phyloP scores from a whole-genome alignment of 2,888 invertebrate species.

The Latrodectus hesperus region DNA sequence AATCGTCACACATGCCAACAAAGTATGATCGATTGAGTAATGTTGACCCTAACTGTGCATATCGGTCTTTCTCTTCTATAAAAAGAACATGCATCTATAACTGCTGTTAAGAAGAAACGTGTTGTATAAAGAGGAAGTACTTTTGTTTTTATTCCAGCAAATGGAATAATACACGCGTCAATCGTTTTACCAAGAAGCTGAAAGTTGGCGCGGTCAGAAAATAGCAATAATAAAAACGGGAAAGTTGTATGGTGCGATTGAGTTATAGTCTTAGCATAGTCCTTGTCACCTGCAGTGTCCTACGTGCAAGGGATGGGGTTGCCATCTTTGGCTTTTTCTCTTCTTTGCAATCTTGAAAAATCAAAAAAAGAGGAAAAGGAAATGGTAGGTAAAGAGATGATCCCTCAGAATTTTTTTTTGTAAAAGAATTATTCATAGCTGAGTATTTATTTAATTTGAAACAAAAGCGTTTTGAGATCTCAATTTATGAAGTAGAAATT shows the following conservation, averaged over 20 bases:
- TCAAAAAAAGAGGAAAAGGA: too few relatives aligned
- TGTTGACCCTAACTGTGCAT: slow-evolving; percentile 28
- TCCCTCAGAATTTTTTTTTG: too few relatives aligned
- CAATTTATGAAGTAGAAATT: too few relatives aligned
- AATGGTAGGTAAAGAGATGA: too few relatives aligned
- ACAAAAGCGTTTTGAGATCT: too few relatives aligned
- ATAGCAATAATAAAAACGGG: slow-evolving; percentile 8
- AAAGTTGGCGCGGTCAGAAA: slow-evolving; percentile 45
- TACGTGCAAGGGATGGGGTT: slow-evolving; percentile 36
- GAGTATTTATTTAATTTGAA: too few relatives aligned
- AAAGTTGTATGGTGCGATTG: slow-evolving; percentile 48
- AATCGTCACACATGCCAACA: slow-evolving; percentile 42
- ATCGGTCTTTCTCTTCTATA: not conserved
- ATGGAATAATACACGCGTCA: slow-evolving; percentile 47
- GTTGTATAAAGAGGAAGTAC: not conserved
- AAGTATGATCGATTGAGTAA: slow-evolving; percentile 49
- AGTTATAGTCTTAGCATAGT: slow-evolving; percentile 60
- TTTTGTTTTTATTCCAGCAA: slow-evolving; percentile 5
- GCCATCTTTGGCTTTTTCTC: slow-evolving; percentile 33
- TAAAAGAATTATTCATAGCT: too few relatives aligned
- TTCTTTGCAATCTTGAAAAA: not conserved
- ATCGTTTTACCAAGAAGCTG: slow-evolving; percentile 7
- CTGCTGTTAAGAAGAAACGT: too few relatives aligned
- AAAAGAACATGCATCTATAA: not conserved
- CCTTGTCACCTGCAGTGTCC: slow-evolving; percentile 57